A percentile compares a stretch with the other conserved stretches of the same genome.
phyloP scores from a whole-genome alignment of 2,113 vertebrate genomes.

The Antechinus flavipes region DNA sequence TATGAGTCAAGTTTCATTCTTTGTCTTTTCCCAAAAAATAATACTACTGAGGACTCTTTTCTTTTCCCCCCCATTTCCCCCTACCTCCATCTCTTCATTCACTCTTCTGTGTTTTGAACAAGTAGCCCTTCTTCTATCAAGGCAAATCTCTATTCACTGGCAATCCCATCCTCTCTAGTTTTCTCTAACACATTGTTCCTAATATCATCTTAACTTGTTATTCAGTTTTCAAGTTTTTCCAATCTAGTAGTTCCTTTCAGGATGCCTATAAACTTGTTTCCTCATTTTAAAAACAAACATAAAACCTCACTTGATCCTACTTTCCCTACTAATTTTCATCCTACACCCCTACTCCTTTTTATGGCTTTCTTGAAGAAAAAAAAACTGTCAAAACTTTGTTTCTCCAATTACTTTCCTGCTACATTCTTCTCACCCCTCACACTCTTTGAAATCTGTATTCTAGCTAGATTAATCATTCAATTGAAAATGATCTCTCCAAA shows the following conservation, averaged over 20 bases:
- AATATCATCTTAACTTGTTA: background rate
- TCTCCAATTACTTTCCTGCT: background rate
- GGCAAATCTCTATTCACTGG: background rate
- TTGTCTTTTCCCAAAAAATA: background rate
- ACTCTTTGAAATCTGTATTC: background rate
- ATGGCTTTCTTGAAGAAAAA: background rate
- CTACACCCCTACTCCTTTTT: background rate
- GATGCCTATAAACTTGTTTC: background rate
- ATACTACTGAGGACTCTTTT: background rate
- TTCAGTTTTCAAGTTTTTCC: background rate
- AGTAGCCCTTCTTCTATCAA: background rate
- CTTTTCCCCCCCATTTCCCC: background rate
- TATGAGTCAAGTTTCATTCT: background rate
- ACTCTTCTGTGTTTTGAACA: background rate
- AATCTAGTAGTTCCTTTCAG: background rate
- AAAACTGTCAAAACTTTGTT: background rate
- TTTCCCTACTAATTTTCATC: background rate
- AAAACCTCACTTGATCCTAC: background rate
- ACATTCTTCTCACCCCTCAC: background rate
- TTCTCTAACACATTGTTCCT: background rate
- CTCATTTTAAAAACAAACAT: background rate
- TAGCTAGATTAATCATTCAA: background rate
- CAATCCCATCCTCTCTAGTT: background rate
- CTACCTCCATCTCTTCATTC: background rate
- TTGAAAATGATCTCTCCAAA: background rate